A percentile compares a stretch with the other conserved stretches of the same genome.
Evolutionary conservation across 2,797 vertebrate species (phyloP).

Genomic region (Serranus cabrilla): DNA sequence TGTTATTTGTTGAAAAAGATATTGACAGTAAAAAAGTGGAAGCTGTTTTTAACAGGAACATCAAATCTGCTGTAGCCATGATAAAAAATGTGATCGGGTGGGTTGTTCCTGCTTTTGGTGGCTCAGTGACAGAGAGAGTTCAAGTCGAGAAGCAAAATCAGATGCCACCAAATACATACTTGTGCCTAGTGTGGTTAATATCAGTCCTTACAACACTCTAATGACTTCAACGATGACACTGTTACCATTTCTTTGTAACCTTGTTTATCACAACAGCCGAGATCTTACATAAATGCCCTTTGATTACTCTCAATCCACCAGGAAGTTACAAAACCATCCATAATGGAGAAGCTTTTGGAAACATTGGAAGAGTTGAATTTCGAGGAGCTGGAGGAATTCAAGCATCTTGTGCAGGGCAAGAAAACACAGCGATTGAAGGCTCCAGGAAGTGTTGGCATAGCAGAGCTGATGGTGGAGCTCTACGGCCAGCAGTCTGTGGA

Average conservation of each 20-base stretch:
- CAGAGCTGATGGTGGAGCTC: conserved; percentile 6
- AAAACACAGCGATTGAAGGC: background rate
- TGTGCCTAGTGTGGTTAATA: background rate
- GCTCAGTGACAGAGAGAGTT: too few relatives aligned
- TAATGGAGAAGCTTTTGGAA: conserved; percentile 6
- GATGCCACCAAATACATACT: background rate
- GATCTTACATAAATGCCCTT: background rate
- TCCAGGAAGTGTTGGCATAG: rapidly evolving
- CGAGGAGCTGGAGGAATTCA: background rate
- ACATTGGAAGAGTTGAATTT: background rate
- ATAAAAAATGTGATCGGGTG: background rate
- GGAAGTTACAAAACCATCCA: background rate
- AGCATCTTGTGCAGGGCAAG: background rate
- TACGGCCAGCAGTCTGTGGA: background rate
- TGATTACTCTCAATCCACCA: background rate
- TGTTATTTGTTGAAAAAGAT: background rate
- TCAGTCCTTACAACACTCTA: background rate
- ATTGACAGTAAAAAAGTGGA: background rate
- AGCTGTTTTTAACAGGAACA: background rate
- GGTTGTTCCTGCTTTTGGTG: background rate
- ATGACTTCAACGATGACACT: background rate
- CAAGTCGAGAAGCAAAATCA: background rate
- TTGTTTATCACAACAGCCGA: background rate
- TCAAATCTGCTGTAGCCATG: background rate
- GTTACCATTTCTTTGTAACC: background rate